Conservation (phyloP, 2,888 invertebrate species). For the Diogma glabrata region DNA sequence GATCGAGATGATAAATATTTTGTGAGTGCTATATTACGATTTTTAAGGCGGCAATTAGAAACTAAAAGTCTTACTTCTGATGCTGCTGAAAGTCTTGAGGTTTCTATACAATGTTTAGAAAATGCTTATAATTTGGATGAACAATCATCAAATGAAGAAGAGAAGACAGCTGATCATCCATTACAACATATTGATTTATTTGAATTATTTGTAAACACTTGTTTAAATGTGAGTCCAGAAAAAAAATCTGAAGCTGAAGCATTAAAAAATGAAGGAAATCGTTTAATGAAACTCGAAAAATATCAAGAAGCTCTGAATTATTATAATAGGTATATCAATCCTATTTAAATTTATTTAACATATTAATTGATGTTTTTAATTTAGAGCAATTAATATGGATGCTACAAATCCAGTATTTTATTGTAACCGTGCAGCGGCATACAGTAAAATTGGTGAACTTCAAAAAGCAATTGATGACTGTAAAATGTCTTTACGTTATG, state of each 20-base stretch:
- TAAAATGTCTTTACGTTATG: conserved; percentile 74
- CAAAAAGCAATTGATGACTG: conserved; percentile 82
- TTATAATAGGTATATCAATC: conserved; percentile 44
- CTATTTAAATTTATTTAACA: conserved; percentile 4
- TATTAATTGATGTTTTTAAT: conserved; percentile 24
- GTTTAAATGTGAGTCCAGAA: conserved; percentile 38
- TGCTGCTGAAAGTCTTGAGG: conserved; percentile 52
- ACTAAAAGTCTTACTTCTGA: conserved; percentile 28
- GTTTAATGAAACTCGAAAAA: conserved; percentile 75
- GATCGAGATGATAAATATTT: conserved; percentile 20
- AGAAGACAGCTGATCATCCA: conserved; percentile 15
- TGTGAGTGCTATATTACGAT: conserved; percentile 32
- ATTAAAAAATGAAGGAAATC: conserved; percentile 79
- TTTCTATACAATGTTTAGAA: conserved; percentile 89
- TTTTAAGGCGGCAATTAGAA: conserved; percentile 31
- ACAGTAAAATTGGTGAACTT: conserved; percentile 78
- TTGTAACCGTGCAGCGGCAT: conserved; percentile 94
- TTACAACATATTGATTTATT: conserved; percentile 35
- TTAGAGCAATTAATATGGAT: conserved; percentile 77
- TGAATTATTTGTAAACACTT: conserved; percentile 36
- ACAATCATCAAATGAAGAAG: conserved; percentile 17
- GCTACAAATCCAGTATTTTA: conserved; percentile 87
- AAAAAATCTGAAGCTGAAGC: conserved; percentile 62
- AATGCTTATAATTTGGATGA: conserved; percentile 66
- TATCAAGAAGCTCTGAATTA: conserved; percentile 69